phyloP scores from a whole-genome alignment of 2,888 invertebrate genomes.

The Mesorhabditis sp. region DNA sequence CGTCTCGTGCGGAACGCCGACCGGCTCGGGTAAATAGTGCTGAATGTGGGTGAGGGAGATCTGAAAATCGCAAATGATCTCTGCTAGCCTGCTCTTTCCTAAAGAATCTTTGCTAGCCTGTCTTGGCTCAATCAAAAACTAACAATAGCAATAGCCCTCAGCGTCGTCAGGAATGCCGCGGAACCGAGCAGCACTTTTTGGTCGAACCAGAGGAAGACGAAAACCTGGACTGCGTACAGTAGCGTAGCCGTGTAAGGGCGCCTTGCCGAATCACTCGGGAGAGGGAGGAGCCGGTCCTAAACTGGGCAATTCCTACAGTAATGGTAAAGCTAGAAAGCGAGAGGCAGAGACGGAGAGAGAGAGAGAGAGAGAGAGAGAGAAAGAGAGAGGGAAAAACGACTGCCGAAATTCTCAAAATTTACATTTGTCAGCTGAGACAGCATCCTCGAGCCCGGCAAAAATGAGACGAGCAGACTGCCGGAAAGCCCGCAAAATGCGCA shows the following conservation, averaged over 20 bases:
- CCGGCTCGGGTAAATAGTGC: constrained; percentile 29
- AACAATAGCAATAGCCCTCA: constrained; percentile 23
- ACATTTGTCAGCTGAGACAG: constrained; percentile 11
- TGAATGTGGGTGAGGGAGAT: constrained; percentile 30
- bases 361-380: neutral
- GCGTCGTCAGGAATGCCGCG: constrained; percentile 24
- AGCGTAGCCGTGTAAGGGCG: constrained; percentile 25
- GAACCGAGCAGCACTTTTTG: constrained; percentile 21
- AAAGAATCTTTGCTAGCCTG: too few relatives aligned
- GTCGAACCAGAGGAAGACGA: constrained; percentile 19
- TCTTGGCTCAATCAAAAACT: neutral
- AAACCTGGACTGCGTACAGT: constrained; percentile 22
- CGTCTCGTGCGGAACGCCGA: constrained; percentile 35
- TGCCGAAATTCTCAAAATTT: neutral
- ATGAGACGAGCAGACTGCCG: constrained; percentile 28
- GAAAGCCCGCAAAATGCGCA: constrained; percentile 37
- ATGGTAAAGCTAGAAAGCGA: too few relatives aligned
- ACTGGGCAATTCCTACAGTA: too few relatives aligned
- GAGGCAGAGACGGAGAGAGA: neutral
- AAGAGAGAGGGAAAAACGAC: neutral
- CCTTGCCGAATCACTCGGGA: constrained; percentile 24
- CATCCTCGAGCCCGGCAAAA: constrained; percentile 32
- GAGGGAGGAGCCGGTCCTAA: constrained; percentile 31
- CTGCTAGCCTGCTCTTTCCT: too few relatives aligned
- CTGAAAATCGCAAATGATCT: constrained; percentile 10